Base-by-base conservation (phyloP, 64 coral and sea anemone species). In the Catalaphyllia jardinei region DNA sequence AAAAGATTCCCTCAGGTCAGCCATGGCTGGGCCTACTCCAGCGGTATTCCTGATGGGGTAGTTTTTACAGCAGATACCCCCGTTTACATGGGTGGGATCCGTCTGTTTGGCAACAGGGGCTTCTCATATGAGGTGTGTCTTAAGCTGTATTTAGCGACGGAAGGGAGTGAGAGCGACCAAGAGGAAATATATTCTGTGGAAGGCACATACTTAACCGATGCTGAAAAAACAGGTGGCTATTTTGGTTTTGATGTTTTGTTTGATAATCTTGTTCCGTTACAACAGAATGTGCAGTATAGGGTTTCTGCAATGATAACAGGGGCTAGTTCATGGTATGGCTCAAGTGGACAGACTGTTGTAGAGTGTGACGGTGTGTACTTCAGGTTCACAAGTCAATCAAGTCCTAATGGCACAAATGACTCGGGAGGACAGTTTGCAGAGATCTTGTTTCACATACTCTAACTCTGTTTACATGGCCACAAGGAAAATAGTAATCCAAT, bases 251-350 rank as follows among this genome's bases (percentile, higher is more conserved):
- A 85, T 50, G 63, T 85, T 15, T 13, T 85, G 19, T 85, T 85
- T 28, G 62, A 85, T 25, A 13, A 16, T 14, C 81, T 51, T 27
- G 29, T 85, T 0, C 81, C 31, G 1, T 39, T 85, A 15, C 20
- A 71, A 38, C 33, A 42, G 2, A 38, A 69, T 50, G 81, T 85
- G 12, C 81, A 85, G 81, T 85, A 85, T 25, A 20, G 50, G 17
- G 52, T 85, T 50, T 71, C 31, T 28, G 81, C 81, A 3, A 50
- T 27, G 20, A 85, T 85, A 12, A 51, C 62, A 2, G 81, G 81
- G 22, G 20, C 63, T 69, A 85, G 63, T n/a, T 85, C 81, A 50
- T 85, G 81, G 81, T 85, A 85, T 71, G 81, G 81, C 12, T 85
- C 81, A n/a, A 49, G 62, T 15, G 81, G 81, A 62, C n/a, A 67